Evolutionary conservation across 2,888 invertebrate species (phyloP).

Genomic region (Parasteatoda lunata): DNA sequence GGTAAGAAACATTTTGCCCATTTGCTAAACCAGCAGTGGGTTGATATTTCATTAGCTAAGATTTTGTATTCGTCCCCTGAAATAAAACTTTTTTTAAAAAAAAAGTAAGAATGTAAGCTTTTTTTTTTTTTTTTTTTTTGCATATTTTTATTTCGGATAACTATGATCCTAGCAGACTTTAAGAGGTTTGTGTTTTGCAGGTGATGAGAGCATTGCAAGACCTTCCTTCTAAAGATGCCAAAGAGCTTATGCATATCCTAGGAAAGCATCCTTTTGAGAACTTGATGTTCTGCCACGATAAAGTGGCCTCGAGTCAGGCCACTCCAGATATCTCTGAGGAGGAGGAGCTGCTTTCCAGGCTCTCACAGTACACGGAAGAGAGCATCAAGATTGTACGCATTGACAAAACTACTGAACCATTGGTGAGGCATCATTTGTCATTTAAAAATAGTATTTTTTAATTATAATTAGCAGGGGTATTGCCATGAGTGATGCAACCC

Average conservation of each 20-base stretch:
- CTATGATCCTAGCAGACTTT: too few species aligned
- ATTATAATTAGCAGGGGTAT: too few species aligned
- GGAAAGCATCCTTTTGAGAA: conserved; percentile 92
- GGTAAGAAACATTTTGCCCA: too few species aligned
- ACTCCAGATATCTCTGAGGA: conserved; percentile 65
- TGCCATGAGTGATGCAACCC: too few species aligned
- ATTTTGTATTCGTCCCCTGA: too few species aligned
- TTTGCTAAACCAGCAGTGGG: too few species aligned
- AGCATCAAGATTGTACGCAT: conserved; percentile 90
- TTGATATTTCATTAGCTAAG: too few species aligned
- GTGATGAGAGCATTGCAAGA: conserved; percentile 87
- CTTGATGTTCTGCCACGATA: conserved; percentile 89
- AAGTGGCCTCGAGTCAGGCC: conserved; percentile 55
- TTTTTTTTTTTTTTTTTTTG: too few species aligned
- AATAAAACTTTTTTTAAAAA: too few species aligned
- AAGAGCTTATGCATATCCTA: conserved; percentile 87
- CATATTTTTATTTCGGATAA: too few species aligned
- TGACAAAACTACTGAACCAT: conserved; percentile 96
- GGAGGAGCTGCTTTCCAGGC: conserved; percentile 70
- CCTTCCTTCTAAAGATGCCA: conserved; percentile 81
- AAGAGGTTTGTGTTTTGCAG: conserved; percentile 74
- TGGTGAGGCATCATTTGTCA: conserved; percentile 73
- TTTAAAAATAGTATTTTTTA: background rate
- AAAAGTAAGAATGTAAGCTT: too few species aligned
- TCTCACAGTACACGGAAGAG: conserved; percentile 79